Evolutionary conservation across 2,113 vertebrate genomes (phyloP), one percentile per base, ranked within the genome.

Genomic region (Xiphophorus couchianus): DNA sequence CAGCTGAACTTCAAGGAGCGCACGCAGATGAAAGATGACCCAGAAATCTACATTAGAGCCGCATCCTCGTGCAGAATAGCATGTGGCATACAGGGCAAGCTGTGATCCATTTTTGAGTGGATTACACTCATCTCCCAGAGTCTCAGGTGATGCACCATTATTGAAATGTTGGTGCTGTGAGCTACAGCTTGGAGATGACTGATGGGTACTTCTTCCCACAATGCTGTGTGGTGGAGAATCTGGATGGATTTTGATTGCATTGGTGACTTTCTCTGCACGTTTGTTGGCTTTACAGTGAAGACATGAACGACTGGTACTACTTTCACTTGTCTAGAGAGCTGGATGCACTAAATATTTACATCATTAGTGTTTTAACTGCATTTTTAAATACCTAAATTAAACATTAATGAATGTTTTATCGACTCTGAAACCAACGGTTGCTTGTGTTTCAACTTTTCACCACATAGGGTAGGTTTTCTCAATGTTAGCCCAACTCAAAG

Each of bases 91-190:
- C 37, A 66, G 69, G 71, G 72, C 77, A 39, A 39, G 33, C 73
- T 15, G 28, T 72, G 84, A 88, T 89, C 61, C 63, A 67, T 82
- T 82, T 84, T 73, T 74, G 48, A 83, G 73, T 74, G 69, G 84
- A 85, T 85, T 83, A 73, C 71, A 63, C 77, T 82, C 66, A 78
- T 82, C 73, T 81, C 44, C 42, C 65, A 2, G 70, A 66, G 77
- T 84, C 78, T 85, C 78, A 84, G 86, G 69, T 88, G 86, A 88
- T 82, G 82, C 78, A 79, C 68, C 51, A 28, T 84, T 80, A 90
- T 87, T 86, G 86, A 86, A 78, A 81, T 63, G 74, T 80, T 75
- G 71, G 83, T 62, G 81, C 70, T 42, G 77, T 37, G 66, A 37
- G 66, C 73, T 74, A 48, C 66, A 61, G 78, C 76, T 42, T 6